Percentiles rank a stretch among this genome's conserved stretches.
Conservation (phyloP, 2,797 vertebrate species). For the Scolopax rusticola region DNA sequence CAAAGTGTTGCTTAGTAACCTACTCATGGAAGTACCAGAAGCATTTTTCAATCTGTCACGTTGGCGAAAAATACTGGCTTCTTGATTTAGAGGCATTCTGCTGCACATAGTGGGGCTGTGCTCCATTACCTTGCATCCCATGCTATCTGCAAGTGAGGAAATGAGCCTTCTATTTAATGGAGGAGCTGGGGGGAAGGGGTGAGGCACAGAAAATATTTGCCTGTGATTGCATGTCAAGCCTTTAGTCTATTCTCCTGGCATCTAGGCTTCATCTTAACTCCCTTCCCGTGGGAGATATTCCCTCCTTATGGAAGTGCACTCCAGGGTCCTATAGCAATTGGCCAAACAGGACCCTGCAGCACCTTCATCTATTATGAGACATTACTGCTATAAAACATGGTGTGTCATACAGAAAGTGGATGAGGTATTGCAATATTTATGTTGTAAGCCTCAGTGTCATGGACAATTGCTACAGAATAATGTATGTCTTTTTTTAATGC, state of each 20-base stretch:
- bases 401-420: conserved; percentile 59
- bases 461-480: conserved; percentile 70
- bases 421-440: conserved; percentile 73
- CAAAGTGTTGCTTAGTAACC: conserved; percentile 74
- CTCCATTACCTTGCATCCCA: conserved; percentile 54
- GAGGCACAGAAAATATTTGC: conserved; percentile 2
- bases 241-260: conserved; percentile 33
- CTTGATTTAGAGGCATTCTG: conserved; percentile 69
- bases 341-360: conserved; percentile 65
- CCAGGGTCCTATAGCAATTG: conserved; percentile 60
- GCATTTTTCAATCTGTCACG: conserved; percentile 72
- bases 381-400: conserved; percentile 65
- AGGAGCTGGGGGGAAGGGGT: neutral
- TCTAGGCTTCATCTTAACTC: conserved; percentile 14
- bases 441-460: conserved; percentile 66
- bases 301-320: conserved; percentile 47
- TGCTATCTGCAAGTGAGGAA: conserved; percentile 1
- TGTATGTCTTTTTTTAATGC: conserved; percentile 57
- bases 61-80: conserved; percentile 52
- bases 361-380: conserved; percentile 67
- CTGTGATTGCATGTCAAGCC: neutral
- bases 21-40: conserved; percentile 68
- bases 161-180: neutral
- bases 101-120: neutral
- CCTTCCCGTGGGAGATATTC: conserved; percentile 27